Conservation (phyloP, 2,797 vertebrate genomes). For the Acanthopagrus latus region DNA sequence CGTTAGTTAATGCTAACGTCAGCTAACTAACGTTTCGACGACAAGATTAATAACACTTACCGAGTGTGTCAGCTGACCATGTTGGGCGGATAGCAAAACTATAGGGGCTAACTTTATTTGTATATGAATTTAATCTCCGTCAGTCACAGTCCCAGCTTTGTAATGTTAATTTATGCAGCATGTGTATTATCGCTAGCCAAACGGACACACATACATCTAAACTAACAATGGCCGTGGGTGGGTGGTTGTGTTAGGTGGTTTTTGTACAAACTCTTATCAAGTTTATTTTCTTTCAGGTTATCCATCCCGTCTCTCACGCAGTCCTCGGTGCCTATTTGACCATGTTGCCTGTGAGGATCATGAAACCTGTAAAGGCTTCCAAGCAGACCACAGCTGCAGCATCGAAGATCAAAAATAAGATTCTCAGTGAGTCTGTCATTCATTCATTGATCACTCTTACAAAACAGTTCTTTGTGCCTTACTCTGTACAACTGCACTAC, state of each 20-base stretch:
- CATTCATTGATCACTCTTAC: background rate
- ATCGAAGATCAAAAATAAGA: slow-evolving; percentile 85
- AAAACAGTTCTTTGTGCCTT: background rate
- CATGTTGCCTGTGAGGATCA: slow-evolving; percentile 54
- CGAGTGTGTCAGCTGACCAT: background rate
- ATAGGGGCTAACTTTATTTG: background rate
- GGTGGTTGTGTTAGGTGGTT: background rate
- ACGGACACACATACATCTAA: too few relatives aligned
- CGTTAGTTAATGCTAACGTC: background rate
- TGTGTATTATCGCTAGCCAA: background rate
- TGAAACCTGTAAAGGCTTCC: slow-evolving; percentile 44
- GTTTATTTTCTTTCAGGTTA: slow-evolving; percentile 31
- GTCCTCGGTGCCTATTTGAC: background rate
- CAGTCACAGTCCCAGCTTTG: background rate
- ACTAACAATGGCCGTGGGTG: background rate
- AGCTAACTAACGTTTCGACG: background rate
- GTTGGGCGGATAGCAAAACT: background rate
- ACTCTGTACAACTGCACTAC: too few relatives aligned
- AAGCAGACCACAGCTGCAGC: slow-evolving; percentile 70
- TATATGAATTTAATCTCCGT: background rate
- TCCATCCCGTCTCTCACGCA: background rate
- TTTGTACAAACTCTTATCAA: background rate
- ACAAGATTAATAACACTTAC: too few relatives aligned
- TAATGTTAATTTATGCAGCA: background rate
- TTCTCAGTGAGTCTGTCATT: slow-evolving; percentile 78